Evolutionary conservation across 2,113 vertebrate genomes (phyloP).

Genomic region (Brachyhypopomus gauderio): DNA sequence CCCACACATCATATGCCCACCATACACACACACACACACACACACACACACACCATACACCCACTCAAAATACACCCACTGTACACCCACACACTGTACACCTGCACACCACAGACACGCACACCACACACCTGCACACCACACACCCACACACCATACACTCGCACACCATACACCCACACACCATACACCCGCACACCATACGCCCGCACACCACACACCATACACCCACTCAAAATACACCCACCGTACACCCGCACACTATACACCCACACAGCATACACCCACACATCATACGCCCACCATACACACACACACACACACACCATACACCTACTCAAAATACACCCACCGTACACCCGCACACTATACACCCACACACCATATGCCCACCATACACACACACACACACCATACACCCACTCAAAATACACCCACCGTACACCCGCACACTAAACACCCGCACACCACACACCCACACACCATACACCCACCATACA

Average conservation of each 20-base stretch:
- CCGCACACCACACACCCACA: no score
- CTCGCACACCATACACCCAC: not conserved
- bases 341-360: no score
- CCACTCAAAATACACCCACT: not conserved
- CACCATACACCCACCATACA: not conserved
- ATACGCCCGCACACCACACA: not conserved
- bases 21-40: no score
- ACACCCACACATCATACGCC: no score
- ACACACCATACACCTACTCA: not conserved
- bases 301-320: not conserved
- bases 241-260: no score
- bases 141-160: conserved; percentile 2
- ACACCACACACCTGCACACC: not conserved
- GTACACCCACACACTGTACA: no score
- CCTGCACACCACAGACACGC: no score
- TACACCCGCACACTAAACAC: no score
- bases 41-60: not conserved
- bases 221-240: not conserved
- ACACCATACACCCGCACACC: no score
- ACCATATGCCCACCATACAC: no score
- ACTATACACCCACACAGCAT: not conserved
- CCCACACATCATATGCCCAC: not conserved
- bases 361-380: no score
- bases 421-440: not conserved
- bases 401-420: not conserved